Evolutionary conservation across 2,797 vertebrate genomes (phyloP).

Genomic region (Etheostoma nigrum): DNA sequence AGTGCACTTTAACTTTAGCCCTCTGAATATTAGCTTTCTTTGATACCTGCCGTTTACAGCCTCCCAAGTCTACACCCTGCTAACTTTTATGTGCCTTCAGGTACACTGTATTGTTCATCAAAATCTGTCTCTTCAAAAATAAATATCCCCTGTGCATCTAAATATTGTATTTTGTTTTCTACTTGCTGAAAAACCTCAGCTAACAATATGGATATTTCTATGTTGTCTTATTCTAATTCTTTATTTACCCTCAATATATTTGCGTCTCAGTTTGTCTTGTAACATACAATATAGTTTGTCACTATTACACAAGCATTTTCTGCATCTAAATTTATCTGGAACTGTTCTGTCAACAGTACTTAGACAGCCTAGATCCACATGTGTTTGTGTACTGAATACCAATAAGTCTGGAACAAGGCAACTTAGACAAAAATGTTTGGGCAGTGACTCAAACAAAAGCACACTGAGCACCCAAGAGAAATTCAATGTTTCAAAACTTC

Average conservation of each 20-base stretch:
- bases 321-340: not conserved
- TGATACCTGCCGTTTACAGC: constrained; percentile 79
- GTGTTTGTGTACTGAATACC: constrained; percentile 5
- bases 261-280: constrained; percentile 3
- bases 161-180: constrained; percentile 51
- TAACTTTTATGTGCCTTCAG: constrained; percentile 77
- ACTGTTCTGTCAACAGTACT: constrained; percentile 12
- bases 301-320: not conserved
- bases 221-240: constrained; percentile 32
- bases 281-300: not conserved
- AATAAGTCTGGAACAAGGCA: constrained; percentile 7
- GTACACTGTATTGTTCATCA: constrained; percentile 66
- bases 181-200: constrained; percentile 4
- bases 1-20: constrained; percentile 83
- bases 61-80: constrained; percentile 74
- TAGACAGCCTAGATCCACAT: not conserved
- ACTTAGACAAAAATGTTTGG: not conserved
- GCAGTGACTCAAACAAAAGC: constrained; percentile 7
- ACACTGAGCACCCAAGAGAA: not conserved
- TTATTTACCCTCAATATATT: not conserved
- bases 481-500: constrained; percentile 6
- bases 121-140: constrained; percentile 72
- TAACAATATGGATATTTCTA: constrained; percentile 20
- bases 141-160: constrained; percentile 63
- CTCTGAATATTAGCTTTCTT: constrained; percentile 82